Conservation (phyloP, 2,888 invertebrate species). For the Prosapia bicincta region DNA sequence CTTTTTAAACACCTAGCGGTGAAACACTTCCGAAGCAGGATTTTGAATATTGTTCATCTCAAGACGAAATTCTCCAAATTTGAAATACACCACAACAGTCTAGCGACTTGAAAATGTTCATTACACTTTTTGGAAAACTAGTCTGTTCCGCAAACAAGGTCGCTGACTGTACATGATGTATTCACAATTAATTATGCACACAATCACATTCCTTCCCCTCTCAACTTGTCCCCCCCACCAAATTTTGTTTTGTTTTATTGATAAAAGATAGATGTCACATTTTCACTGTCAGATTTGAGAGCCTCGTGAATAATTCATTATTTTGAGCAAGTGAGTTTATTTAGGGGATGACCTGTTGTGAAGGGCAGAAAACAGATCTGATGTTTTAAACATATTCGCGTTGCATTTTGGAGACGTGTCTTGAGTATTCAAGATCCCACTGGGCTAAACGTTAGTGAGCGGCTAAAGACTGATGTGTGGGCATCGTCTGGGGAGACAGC, state of each 20-base stretch:
- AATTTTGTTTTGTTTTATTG: background rate
- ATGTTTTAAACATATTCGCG: conserved; percentile 38
- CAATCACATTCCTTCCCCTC: conserved; percentile 26
- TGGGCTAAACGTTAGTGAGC: conserved; percentile 67
- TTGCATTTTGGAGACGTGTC: conserved; percentile 42
- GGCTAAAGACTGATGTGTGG: conserved; percentile 69
- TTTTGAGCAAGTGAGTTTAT: conserved; percentile 24
- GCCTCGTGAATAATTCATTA: background rate
- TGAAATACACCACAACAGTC: conserved; percentile 5
- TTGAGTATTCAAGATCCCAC: conserved; percentile 43
- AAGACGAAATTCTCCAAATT: conserved; percentile 29
- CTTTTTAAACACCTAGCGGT: conserved; percentile 23
- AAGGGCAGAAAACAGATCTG: conserved; percentile 22
- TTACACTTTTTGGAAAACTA: background rate
- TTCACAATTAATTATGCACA: conserved; percentile 27
- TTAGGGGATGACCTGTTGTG: conserved; percentile 11
- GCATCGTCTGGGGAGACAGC: conserved; percentile 73
- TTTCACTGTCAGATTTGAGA: background rate
- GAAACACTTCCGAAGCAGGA: conserved; percentile 33
- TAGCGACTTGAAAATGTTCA: background rate
- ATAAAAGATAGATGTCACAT: background rate
- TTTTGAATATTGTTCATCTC: conserved; percentile 37
- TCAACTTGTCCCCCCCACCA: conserved; percentile 14
- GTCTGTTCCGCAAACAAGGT: background rate
- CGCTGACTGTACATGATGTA: conserved; percentile 17